Evolutionary conservation across 2,797 vertebrate species (phyloP).

Genomic region (Momotus momota): DNA sequence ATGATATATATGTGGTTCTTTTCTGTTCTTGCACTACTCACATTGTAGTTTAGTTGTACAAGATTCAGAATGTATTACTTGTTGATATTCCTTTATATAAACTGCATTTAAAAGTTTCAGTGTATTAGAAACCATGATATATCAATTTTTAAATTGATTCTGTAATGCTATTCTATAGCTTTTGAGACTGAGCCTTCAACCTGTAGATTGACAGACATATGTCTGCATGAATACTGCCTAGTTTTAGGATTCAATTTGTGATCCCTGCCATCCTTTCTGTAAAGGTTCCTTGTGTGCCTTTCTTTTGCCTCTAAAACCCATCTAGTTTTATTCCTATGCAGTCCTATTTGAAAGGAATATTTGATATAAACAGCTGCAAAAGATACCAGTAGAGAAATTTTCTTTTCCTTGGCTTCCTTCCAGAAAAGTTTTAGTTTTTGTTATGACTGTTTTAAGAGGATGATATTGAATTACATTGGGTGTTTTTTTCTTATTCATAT

Average conservation of each 20-base stretch:
- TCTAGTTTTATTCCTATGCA: background rate
- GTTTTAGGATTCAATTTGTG: background rate
- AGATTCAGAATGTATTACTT: background rate
- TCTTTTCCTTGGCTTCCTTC: slow-evolving; percentile 54
- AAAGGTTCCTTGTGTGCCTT: background rate
- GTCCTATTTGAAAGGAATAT: background rate
- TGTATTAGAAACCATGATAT: background rate
- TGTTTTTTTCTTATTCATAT: background rate
- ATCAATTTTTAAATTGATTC: background rate
- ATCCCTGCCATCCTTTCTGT: background rate
- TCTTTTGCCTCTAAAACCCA: background rate
- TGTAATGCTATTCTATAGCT: background rate
- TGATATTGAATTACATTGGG: slow-evolving; percentile 33
- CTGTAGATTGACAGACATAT: background rate
- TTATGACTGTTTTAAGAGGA: slow-evolving; percentile 52
- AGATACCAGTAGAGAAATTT: slow-evolving; percentile 15
- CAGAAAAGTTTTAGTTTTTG: slow-evolving; percentile 54
- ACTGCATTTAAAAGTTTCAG: background rate
- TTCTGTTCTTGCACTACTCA: background rate
- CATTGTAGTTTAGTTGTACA: background rate
- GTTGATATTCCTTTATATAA: background rate
- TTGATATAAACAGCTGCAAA: slow-evolving; percentile 23
- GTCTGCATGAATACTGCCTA: background rate
- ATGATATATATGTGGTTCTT: background rate
- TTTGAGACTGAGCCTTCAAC: background rate